Conservation (phyloP, 1,140 invertebrate genomes). For the Drosophila ficusphila region DNA sequence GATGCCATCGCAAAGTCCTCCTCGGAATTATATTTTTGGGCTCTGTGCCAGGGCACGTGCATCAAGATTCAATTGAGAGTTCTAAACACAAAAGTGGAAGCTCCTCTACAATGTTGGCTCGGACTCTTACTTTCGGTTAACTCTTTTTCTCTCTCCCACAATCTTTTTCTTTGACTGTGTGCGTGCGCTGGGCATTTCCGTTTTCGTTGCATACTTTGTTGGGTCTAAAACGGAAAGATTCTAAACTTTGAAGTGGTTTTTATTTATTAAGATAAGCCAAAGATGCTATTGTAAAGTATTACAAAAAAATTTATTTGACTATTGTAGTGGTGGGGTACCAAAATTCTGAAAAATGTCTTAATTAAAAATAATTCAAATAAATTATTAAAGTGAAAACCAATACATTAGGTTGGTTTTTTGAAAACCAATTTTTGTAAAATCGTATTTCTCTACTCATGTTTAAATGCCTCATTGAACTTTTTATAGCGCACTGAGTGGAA, state of each 20-base stretch:
- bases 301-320: no score
- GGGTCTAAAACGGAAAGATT: neutral
- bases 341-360: no score
- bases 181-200: conserved; percentile 15
- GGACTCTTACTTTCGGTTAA: neutral
- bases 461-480: neutral
- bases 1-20: conserved; percentile 44
- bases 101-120: conserved; percentile 28
- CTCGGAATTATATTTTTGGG: conserved; percentile 56
- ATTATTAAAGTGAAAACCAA: no score
- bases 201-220: conserved; percentile 38
- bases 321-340: no score
- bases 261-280: no score
- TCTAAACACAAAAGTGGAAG: conserved; percentile 52
- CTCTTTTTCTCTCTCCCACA: neutral
- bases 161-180: conserved; percentile 13
- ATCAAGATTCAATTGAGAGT: conserved; percentile 79
- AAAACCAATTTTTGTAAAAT: neutral
- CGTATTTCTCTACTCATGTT: neutral
- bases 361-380: no score
- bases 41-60: conserved; percentile 63
- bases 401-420: no score
- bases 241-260: neutral
- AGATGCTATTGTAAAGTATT: no score
- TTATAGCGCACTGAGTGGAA: conserved; percentile 16